Evolutionary conservation across 2,797 vertebrate genomes (phyloP).

Genomic region (Notolabrus celidotus): DNA sequence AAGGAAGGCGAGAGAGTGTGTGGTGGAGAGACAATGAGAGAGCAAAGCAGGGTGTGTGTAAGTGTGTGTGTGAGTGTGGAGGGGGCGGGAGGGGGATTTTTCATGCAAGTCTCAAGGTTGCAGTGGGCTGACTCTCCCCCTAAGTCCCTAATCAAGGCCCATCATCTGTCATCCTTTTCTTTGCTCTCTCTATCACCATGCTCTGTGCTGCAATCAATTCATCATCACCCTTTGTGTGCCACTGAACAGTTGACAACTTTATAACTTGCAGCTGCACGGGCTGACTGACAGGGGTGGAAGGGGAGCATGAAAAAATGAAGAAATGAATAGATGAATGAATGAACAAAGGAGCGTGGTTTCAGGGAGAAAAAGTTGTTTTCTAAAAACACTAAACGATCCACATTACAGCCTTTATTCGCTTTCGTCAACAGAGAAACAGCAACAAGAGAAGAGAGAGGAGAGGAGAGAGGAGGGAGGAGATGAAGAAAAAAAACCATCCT

Average conservation of each 20-base stretch:
- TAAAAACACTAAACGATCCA: constrained; percentile 83
- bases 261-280: constrained; percentile 90
- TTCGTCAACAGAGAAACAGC: constrained; percentile 77
- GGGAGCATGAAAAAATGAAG: constrained; percentile 79
- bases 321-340: constrained; percentile 84
- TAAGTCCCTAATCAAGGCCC: constrained; percentile 92
- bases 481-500: constrained; percentile 80
- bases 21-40: constrained; percentile 75
- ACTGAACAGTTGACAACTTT: constrained; percentile 94
- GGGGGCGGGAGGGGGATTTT: constrained; percentile 73
- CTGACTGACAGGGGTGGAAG: constrained; percentile 81
- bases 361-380: constrained; percentile 82
- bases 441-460: constrained; percentile 58
- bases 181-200: constrained; percentile 90
- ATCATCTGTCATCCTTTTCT: constrained; percentile 90
- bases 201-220: constrained; percentile 93
- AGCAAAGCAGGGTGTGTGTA: constrained; percentile 50
- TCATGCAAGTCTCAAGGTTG: constrained; percentile 95
- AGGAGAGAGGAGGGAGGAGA: constrained; percentile 52
- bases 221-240: constrained; percentile 93
- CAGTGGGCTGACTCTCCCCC: constrained; percentile 91
- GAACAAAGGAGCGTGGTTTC: constrained; percentile 79
- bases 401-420: constrained; percentile 79
- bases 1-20: constrained; percentile 65
- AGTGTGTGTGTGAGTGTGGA: constrained; percentile 25